Evolutionary conservation across 2,797 vertebrate species (phyloP).

Genomic region (Sorex maritimensis): DNA sequence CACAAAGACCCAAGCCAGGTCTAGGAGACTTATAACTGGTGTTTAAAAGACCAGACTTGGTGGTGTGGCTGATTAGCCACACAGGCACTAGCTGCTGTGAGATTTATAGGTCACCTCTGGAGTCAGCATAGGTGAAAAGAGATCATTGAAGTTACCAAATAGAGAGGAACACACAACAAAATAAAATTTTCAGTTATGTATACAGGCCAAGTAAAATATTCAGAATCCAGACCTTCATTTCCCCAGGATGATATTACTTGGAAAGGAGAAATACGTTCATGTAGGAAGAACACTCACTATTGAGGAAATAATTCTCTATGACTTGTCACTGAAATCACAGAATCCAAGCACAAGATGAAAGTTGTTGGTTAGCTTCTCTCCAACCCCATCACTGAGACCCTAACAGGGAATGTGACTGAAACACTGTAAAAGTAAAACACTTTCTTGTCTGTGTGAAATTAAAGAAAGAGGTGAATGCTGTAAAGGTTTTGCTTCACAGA

Average conservation of each 20-base stretch:
- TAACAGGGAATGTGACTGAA: neutral
- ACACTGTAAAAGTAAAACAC: neutral
- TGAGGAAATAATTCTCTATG: constrained; percentile 70
- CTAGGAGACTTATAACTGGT: neutral
- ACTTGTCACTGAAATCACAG: constrained; percentile 37
- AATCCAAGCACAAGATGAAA: neutral
- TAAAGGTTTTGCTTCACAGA: neutral
- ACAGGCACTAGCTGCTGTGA: neutral
- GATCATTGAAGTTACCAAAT: constrained; percentile 39
- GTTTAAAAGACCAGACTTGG: neutral
- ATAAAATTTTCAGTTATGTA: constrained; percentile 84
- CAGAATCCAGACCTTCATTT: constrained; percentile 82
- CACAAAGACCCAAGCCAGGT: neutral
- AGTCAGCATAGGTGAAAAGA: neutral
- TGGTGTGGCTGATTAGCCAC: neutral
- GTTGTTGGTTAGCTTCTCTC: constrained; percentile 4
- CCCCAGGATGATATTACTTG: constrained; percentile 76
- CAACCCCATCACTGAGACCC: neutral
- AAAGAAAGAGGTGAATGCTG: neutral
- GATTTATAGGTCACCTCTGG: constrained; percentile 56
- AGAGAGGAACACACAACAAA: constrained; percentile 24
- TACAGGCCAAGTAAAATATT: constrained; percentile 80
- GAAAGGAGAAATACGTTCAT: constrained; percentile 70
- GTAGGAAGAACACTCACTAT: constrained; percentile 56
- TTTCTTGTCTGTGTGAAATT: neutral